Evolutionary conservation across 2,797 vertebrate genomes (phyloP).

Genomic region (Enteromius treurensis): DNA sequence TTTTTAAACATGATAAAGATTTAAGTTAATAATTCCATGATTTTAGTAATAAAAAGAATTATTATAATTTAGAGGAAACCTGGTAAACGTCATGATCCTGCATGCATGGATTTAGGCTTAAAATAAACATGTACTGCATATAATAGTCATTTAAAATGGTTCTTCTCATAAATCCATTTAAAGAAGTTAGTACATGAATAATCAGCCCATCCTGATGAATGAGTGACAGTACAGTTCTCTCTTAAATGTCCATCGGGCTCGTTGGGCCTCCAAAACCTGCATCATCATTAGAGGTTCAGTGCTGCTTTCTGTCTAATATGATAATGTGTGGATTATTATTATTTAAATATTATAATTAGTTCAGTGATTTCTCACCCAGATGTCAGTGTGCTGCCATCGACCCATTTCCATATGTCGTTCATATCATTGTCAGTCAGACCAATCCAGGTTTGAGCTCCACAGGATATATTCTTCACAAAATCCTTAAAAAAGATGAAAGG

Average conservation of each 20-base stretch:
- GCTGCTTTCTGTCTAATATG: conserved; percentile 8
- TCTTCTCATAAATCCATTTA: neutral
- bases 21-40: too few relatives aligned
- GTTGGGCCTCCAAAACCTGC: neutral
- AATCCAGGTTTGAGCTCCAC: neutral
- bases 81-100: neutral
- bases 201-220: neutral
- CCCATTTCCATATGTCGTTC: neutral
- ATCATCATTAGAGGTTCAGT: neutral
- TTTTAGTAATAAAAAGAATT: neutral
- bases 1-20: neutral
- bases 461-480: neutral
- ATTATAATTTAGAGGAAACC: neutral
- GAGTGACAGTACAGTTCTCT: neutral
- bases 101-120: neutral
- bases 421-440: conserved; percentile 8
- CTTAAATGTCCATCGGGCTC: neutral
- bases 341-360: neutral
- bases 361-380: neutral
- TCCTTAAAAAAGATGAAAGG: neutral
- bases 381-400: neutral
- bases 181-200: neutral
- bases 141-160: neutral
- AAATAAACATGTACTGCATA: neutral
- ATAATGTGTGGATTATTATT: neutral